Percentiles rank a stretch among this genome's conserved stretches.
These are phyloP conservation scores for Chionomys nivalis DNA, from an alignment of 2,113 vertebrate genomes.

Conservation along the genomic window DNA sequence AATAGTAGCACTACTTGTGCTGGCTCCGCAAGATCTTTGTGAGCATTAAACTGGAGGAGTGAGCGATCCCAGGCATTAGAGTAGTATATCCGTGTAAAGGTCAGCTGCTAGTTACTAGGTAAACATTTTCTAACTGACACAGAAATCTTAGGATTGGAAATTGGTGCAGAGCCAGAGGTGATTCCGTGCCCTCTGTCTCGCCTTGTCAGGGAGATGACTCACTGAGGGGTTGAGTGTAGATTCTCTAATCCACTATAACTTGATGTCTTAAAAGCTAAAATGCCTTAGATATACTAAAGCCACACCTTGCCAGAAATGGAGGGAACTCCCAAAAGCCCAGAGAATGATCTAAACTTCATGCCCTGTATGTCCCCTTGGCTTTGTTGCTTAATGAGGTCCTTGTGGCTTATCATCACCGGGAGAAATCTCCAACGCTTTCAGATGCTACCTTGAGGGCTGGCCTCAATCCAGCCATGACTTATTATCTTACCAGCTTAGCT, in stretches of 20 bases:
- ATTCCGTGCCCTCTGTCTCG: neutral
- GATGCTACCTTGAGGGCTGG: constrained; percentile 20
- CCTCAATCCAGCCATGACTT: neutral
- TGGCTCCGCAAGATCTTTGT: neutral
- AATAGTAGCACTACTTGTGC: neutral
- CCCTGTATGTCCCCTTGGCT: neutral
- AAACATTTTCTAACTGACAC: constrained; percentile 38
- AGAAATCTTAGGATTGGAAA: neutral
- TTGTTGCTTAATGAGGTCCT: constrained; percentile 61
- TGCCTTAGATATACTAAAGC: constrained; percentile 15
- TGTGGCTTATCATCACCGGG: neutral
- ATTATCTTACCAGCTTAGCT: constrained; percentile 27
- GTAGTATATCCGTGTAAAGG: neutral
- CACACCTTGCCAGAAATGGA: neutral
- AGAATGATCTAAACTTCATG: constrained; percentile 35
- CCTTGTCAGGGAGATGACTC: neutral
- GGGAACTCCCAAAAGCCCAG: neutral
- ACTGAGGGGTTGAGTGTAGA: neutral
- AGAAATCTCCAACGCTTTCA: constrained; percentile 2
- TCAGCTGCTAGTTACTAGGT: neutral
- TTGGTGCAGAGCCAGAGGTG: neutral
- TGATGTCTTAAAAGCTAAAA: neutral
- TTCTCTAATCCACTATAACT: constrained; percentile 10
- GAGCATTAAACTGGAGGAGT: constrained; percentile 6
- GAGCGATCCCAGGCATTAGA: neutral